These are phyloP conservation scores for Epinephelus fuscoguttatus DNA, from an alignment of 2,113 vertebrate genomes.

Conservation along the genomic window DNA sequence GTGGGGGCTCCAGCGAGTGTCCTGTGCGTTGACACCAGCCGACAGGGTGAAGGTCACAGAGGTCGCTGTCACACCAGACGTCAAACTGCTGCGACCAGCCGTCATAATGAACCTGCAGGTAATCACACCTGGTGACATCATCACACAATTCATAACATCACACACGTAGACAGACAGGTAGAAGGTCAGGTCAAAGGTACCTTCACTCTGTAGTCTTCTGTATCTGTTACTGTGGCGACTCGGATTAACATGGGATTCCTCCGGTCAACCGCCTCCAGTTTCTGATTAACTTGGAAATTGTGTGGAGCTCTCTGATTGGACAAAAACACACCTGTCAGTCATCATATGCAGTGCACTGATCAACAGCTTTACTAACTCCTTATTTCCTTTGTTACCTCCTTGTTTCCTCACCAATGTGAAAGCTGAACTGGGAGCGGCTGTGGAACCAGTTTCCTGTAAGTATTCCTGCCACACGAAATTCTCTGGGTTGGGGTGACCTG, in stretches of 20 bases:
- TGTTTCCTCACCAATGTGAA: conserved; percentile 86
- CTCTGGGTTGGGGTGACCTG: conserved; percentile 87
- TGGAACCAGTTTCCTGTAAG: conserved; percentile 86
- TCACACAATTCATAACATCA: not conserved
- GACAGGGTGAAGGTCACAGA: conserved; percentile 82
- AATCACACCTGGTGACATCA: conserved; percentile 20
- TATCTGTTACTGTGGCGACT: conserved; percentile 86
- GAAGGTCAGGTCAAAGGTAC: conserved; percentile 32
- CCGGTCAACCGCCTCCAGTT: conserved; percentile 89
- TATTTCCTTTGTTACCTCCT: not conserved
- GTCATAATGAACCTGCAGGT: conserved; percentile 82
- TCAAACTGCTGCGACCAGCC: conserved; percentile 85
- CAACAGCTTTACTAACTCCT: no score
- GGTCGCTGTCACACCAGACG: conserved; percentile 84
- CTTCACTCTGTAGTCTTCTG: conserved; percentile 87
- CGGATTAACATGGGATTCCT: conserved; percentile 88
- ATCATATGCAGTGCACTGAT: not conserved
- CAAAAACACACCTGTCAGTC: conserved; percentile 17
- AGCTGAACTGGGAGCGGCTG: conserved; percentile 85
- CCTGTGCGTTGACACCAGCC: conserved; percentile 83
- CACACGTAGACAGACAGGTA: not conserved
- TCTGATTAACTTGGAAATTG: conserved; percentile 86
- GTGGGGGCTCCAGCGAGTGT: conserved; percentile 81
- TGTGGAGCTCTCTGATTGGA: conserved; percentile 87
- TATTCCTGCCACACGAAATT: conserved; percentile 90